Percentiles rank a stretch among this genome's conserved stretches.
Evolutionary conservation across 2,113 vertebrate species (phyloP).

Genomic region (Ailurus styani): DNA sequence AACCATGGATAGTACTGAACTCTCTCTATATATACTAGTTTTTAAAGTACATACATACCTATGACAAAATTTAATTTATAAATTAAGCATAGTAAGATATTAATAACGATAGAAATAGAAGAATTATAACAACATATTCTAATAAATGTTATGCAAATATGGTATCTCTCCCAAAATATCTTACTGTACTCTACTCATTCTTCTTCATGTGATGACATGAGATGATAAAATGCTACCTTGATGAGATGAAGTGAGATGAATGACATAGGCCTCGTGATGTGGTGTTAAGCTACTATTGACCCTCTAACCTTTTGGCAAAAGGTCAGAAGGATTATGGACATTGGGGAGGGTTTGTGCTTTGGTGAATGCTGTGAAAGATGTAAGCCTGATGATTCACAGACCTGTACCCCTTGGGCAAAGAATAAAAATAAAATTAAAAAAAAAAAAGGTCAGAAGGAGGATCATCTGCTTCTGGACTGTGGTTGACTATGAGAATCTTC

Average conservation of each 20-base stretch:
- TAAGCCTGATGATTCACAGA: too few species aligned
- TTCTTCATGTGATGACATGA: neutral
- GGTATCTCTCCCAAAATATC: neutral
- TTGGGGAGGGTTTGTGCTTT: too few species aligned
- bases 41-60: neutral
- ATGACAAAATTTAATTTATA: neutral
- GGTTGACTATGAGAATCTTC: neutral
- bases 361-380: too few species aligned
- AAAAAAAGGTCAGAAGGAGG: neutral
- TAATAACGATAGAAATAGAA: neutral
- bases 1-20: neutral
- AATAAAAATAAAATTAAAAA: too few species aligned
- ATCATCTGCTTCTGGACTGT: neutral
- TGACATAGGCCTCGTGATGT: neutral
- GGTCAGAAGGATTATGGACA: neutral
- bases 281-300: neutral
- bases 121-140: neutral
- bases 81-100: neutral
- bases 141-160: neutral
- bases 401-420: too few species aligned
- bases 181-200: neutral
- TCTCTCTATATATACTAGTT: neutral
- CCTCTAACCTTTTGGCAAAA: neutral
- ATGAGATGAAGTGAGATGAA: neutral
- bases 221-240: neutral